phyloP scores from a whole-genome alignment of 2,888 invertebrate genomes.

The Hirudinaria manillensis region DNA sequence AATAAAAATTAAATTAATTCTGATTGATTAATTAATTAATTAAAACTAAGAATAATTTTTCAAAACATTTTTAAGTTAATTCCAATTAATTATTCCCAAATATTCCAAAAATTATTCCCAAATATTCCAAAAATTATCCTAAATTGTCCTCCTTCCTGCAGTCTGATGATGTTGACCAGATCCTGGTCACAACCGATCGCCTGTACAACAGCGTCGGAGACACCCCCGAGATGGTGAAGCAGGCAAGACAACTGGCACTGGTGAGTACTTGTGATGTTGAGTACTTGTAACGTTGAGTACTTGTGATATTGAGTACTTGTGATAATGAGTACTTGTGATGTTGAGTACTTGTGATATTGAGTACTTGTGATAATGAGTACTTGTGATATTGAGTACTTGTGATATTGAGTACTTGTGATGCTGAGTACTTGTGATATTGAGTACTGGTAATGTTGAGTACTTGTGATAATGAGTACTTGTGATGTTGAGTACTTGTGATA shows the following conservation, averaged over 20 bases:
- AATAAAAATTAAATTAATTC: no score
- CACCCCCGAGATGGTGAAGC: slow-evolving; percentile 86
- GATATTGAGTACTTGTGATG: not conserved
- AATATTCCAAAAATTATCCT: no score
- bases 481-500: no score
- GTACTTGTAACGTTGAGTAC: not conserved
- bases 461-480: no score
- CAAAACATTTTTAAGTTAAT: no score
- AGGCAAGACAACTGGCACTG: slow-evolving; percentile 82
- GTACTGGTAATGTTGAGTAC: no score
- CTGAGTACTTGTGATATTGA: no score
- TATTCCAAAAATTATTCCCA: no score
- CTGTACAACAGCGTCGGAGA: slow-evolving; percentile 78
- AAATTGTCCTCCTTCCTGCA: not conserved
- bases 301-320: not conserved
- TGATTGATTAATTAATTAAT: no score
- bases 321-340: not conserved
- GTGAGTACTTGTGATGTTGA: slow-evolving; percentile 40
- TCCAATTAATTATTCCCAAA: no score
- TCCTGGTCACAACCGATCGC: slow-evolving; percentile 80
- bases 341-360: not conserved
- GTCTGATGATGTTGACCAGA: slow-evolving; percentile 70
- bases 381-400: not conserved
- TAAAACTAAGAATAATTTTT: no score
- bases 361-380: slow-evolving; percentile 8